phyloP scores from a whole-genome alignment of 1,140 invertebrate genomes.

The Berghia stephanieae region DNA sequence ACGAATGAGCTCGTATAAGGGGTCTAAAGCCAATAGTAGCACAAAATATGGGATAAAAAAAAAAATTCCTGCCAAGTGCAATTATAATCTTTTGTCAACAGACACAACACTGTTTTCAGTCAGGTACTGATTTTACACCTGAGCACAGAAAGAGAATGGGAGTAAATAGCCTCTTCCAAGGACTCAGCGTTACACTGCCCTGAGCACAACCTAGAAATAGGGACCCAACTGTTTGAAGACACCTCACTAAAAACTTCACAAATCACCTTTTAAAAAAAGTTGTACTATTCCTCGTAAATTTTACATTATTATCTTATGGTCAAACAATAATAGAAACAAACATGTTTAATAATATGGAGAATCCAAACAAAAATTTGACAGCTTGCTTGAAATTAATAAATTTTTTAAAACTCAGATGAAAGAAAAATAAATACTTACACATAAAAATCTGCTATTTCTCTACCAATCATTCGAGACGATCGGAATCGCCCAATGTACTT shows the following conservation, averaged over 20 bases:
- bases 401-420: background rate
- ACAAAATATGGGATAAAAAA: background rate
- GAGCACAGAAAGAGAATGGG: too few species aligned
- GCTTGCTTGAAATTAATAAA: background rate
- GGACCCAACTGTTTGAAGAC: too few species aligned
- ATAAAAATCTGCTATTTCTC: conserved; percentile 90
- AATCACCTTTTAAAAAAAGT: background rate
- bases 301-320: background rate
- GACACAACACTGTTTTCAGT: too few species aligned
- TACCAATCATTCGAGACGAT: conserved; percentile 86
- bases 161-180: too few species aligned
- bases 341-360: too few species aligned
- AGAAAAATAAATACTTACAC: conserved; percentile 67
- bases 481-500: conserved; percentile 91
- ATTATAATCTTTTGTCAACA: background rate
- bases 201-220: too few species aligned
- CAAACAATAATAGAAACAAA: background rate
- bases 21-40: background rate
- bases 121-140: too few species aligned
- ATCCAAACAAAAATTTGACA: background rate
- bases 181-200: too few species aligned
- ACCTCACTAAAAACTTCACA: background rate
- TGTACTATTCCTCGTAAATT: background rate
- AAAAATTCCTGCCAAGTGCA: background rate
- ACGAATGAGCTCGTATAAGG: background rate